Evolutionary conservation across 2,888 invertebrate genomes (phyloP).

Genomic region (Tetragonula carbonaria): DNA sequence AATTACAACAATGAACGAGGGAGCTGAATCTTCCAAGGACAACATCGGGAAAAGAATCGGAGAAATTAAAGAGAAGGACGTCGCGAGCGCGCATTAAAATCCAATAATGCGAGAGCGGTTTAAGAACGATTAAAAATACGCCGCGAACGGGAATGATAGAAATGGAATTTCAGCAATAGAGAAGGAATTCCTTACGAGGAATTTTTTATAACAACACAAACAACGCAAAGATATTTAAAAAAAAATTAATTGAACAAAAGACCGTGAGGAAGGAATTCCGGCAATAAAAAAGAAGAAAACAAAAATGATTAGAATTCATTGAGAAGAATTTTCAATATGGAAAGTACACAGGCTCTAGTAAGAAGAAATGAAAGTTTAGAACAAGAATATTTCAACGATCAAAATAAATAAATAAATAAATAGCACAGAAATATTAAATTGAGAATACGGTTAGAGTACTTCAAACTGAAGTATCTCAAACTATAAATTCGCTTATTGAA

Average conservation of each 20-base stretch:
- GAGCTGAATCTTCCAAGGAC: not conserved
- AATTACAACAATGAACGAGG: not conserved
- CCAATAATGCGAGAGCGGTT: constrained; percentile 1
- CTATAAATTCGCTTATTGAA: not conserved
- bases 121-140: not conserved
- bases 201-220: no score
- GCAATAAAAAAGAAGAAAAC: not conserved
- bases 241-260: not conserved
- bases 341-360: not conserved
- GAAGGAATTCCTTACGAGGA: not conserved
- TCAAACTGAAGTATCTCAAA: not conserved
- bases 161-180: not conserved
- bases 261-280: not conserved
- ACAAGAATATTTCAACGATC: not conserved
- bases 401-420: not conserved
- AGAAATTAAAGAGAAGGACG: not conserved
- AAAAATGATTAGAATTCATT: not conserved
- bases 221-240: not conserved
- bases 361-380: not conserved
- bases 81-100: not conserved
- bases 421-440: not conserved
- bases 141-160: not conserved
- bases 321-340: not conserved
- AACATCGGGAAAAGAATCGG: not conserved
- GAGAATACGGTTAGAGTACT: no score